These are phyloP conservation scores for Columba guinea DNA, from an alignment of 2,797 vertebrate species.

Conservation along the genomic window DNA sequence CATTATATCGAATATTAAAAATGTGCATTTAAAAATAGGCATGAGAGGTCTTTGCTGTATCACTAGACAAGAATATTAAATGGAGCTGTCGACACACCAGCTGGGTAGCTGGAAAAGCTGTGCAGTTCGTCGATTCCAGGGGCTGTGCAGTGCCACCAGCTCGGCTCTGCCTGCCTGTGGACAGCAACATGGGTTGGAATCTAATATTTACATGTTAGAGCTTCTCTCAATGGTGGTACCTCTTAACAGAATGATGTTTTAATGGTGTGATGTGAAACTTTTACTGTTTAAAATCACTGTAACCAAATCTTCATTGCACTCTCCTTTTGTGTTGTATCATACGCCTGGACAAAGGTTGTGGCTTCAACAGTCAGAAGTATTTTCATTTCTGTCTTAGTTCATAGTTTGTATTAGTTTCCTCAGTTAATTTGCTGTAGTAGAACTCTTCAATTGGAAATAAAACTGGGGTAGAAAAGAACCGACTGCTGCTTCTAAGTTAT, in stretches of 20 bases:
- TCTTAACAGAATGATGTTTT: constrained; percentile 40
- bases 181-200: constrained; percentile 59
- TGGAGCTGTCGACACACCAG: constrained; percentile 58
- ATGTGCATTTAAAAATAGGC: constrained; percentile 80
- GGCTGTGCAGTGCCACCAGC: background rate
- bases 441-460: background rate
- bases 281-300: background rate
- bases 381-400: background rate
- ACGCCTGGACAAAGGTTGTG: background rate
- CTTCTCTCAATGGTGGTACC: background rate
- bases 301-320: background rate
- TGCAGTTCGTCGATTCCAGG: constrained; percentile 51
- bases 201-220: constrained; percentile 64
- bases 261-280: background rate
- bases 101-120: constrained; percentile 57
- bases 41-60: constrained; percentile 67
- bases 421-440: background rate
- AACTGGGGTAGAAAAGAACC: background rate
- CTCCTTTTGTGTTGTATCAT: background rate
- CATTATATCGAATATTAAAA: constrained; percentile 82
- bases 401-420: background rate
- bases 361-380: background rate
- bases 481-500: background rate
- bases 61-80: constrained; percentile 74
- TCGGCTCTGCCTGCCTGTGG: constrained; percentile 3